These are phyloP conservation scores for Thalassoma bifasciatum DNA, from an alignment of 2,113 vertebrate genomes.

Conservation along the genomic window DNA sequence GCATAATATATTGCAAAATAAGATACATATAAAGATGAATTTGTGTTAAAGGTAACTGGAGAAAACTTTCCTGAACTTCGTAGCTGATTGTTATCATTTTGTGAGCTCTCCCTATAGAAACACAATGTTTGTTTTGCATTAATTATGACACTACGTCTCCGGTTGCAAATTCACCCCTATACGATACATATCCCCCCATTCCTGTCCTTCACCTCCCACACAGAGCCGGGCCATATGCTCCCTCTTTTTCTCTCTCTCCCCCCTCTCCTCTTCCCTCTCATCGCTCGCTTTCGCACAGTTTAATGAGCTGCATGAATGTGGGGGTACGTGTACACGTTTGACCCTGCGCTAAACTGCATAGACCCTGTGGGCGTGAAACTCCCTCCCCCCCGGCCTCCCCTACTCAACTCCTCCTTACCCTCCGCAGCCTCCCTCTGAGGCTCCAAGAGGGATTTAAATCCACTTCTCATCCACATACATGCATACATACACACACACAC, in stretches of 20 bases:
- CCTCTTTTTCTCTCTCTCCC: slow-evolving; percentile 35
- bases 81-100: slow-evolving; percentile 17
- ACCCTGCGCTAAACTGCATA: slow-evolving; percentile 75
- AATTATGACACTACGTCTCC: slow-evolving; percentile 53
- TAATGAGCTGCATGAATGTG: slow-evolving; percentile 77
- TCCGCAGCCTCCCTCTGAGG: slow-evolving; percentile 15
- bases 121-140: slow-evolving; percentile 51
- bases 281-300: slow-evolving; percentile 11
- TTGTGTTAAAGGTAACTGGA: neutral
- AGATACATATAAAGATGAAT: slow-evolving; percentile 33
- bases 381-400: neutral
- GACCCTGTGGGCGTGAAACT: slow-evolving; percentile 58
- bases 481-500: slow-evolving; percentile 1
- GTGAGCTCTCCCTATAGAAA: slow-evolving; percentile 44
- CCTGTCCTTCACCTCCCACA: slow-evolving; percentile 74
- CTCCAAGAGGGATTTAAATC: slow-evolving; percentile 43
- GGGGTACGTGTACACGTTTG: slow-evolving; percentile 70
- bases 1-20: slow-evolving; percentile 48
- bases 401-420: slow-evolving; percentile 22
- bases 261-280: neutral
- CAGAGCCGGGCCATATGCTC: slow-evolving; percentile 80
- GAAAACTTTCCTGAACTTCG: slow-evolving; percentile 60
- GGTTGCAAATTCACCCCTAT: slow-evolving; percentile 36
- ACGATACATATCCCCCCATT: slow-evolving; percentile 40
- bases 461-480: slow-evolving; percentile 1